Base-by-base conservation (phyloP, 2,113 vertebrate genomes). In the Scomber japonicus region DNA sequence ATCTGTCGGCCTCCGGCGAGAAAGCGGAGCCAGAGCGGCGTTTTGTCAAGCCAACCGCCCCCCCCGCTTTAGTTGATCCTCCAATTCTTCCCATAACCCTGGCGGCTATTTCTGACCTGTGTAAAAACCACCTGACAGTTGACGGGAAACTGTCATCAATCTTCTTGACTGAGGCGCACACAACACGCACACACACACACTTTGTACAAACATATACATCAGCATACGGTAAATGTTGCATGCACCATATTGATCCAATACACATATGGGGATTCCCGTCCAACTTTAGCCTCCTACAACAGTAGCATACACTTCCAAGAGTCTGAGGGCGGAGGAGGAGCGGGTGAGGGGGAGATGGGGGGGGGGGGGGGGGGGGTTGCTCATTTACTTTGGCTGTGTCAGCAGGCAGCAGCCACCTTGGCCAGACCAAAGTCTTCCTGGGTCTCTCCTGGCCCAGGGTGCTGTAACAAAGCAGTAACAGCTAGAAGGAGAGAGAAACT, bases 361-460 rank as follows among this genome's bases (percentile, higher is more conserved):
- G 69, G 71, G 62, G 64, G 21, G 1, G 1, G 21, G 21, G 78
- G 73, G 69, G 71, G 62, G 64, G 60, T 62, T 75, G 74, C 81
- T 82, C 75, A 82, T 90, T 90, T 89, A 81, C 85, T 91, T 88
- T 89, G 90, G 91, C 91, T 81, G 83, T 19, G 78, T 80, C 68
- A 63, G 75, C 82, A 74, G 77, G 82, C 82, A 69, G 78, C 78
- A 66, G 80, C 80, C 79, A 78, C 78, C 77, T 61, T 31, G 78
- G 85, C 83, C 80, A 80, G 81, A 83, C 75, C 3, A 45, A 48
- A 62, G 70, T 75, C 80, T 81, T 85, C 72, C 85, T 76, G 75
- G 83, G 80, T 90, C 86, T 90, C 27, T 66, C 10, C 74, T 65
- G 77, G 79, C 68, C 61, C 14, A 46, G 16, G 46, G 31, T 77